Base-by-base conservation (phyloP, 2,113 vertebrate species). In the Notechis scutatus region DNA sequence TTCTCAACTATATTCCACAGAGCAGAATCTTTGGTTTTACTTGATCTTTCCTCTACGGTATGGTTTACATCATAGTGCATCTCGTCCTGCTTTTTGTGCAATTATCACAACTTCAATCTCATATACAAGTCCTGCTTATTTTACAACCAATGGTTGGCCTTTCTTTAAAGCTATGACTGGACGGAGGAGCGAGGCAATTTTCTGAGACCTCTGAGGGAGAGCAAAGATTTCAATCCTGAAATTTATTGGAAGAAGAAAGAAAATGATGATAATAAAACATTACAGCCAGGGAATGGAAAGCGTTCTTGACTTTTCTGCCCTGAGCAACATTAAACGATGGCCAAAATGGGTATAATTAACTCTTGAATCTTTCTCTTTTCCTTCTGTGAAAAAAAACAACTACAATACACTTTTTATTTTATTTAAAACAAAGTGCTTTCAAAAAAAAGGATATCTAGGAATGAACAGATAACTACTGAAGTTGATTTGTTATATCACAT, bases 91-190 rank as follows among this genome's bases (percentile, higher is more conserved):
- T 92, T 61, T n/a, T 57, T 50, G 4, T 88, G 85, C 0, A 0
- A 95, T 69, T 95, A 91, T 92, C 92, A 93, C 9, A 88, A 95
- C 92, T 21, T 39, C 90, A 59, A 29, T 45, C 55, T 85, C 21
- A 45, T 59, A 47, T 94, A 85, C 93, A 95, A 85, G 54, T 87
- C 92, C 93, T 92, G 85, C 85, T 91, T 90, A 94, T 89, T 91
- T 39, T 93, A 91, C 90, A 91, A 94, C 91, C 64, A 93, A 95
- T 47, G 89, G 91, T 93, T 94, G 0, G 0, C 8, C 4, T 69
- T 90, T 86, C 93, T 96, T 96, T 93, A 95, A 95, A 95, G 54
- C 74, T 81, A 90, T 88, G 8, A 47, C 92, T 95, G 96, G 86
- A 92, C 24, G 56, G 90, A 94, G 94, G 90, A 94, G 94, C 34